phyloP scores from a whole-genome alignment of 2,113 vertebrate genomes.

The Chlorocebus sabaeus region DNA sequence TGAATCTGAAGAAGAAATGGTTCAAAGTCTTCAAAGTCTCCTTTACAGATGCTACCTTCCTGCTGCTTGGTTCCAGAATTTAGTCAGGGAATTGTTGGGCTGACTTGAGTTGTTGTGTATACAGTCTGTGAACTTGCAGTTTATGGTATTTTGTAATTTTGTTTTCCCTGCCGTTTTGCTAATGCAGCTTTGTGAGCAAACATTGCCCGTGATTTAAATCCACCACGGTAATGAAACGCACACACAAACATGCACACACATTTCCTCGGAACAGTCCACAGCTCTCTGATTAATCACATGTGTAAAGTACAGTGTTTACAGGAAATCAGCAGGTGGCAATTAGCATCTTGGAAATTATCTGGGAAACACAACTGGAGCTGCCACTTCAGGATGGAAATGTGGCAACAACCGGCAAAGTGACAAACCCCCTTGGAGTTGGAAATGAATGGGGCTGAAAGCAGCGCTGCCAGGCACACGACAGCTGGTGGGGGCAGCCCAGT shows the following conservation, averaged over 20 bases:
- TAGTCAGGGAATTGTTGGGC: neutral
- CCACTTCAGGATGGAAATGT: conserved; percentile 35
- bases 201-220: conserved; percentile 42
- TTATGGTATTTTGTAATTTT: conserved; percentile 55
- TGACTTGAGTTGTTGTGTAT: neutral
- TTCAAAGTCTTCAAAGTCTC: neutral
- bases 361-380: conserved; percentile 52
- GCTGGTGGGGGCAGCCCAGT: neutral
- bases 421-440: neutral
- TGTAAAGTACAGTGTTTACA: conserved; percentile 65
- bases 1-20: neutral
- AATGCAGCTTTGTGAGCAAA: conserved; percentile 65
- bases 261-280: neutral
- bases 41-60: neutral
- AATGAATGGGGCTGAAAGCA: neutral
- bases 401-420: neutral
- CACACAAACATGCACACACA: neutral
- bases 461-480: neutral
- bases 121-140: conserved; percentile 24
- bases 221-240: neutral
- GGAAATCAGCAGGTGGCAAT: conserved; percentile 70
- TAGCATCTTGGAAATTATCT: conserved; percentile 56
- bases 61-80: neutral
- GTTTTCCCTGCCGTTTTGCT: conserved; percentile 48
- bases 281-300: conserved; percentile 66